These are phyloP conservation scores for Nasonia oneida DNA, from an alignment of 2,888 invertebrate species.

Conservation along the genomic window DNA sequence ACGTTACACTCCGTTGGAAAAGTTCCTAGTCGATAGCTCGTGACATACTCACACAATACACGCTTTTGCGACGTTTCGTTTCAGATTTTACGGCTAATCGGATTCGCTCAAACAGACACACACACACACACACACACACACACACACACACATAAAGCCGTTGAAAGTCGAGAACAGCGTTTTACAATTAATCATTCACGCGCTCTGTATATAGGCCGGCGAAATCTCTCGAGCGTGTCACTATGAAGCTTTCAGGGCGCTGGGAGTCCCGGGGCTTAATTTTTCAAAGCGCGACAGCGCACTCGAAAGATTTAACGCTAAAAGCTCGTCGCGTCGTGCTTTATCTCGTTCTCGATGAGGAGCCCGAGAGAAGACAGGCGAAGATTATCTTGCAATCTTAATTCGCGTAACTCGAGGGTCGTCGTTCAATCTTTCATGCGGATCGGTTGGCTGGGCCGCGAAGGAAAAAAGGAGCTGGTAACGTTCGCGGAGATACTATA, in stretches of 20 bases:
- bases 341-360: conserved; percentile 9
- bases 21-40: neutral
- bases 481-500: too few relatives aligned
- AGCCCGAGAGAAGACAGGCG: neutral
- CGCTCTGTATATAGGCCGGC: neutral
- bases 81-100: neutral
- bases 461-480: neutral
- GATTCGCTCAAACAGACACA: neutral
- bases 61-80: neutral
- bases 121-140: neutral
- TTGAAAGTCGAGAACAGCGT: neutral
- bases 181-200: neutral
- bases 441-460: neutral
- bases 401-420: conserved; percentile 5
- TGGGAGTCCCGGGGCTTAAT: neutral
- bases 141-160: neutral
- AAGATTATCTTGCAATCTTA: conserved; percentile 24
- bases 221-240: too few relatives aligned
- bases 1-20: neutral
- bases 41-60: neutral
- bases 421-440: neutral
- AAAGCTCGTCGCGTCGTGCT: conserved; percentile 9
- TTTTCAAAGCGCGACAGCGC: neutral
- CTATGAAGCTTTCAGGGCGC: too few relatives aligned
- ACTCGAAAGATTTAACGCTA: neutral